Percentiles rank a stretch among this genome's conserved stretches.
phyloP scores from a whole-genome alignment of 64 coral and sea anemone species.

The Dendrophyllia cribrosa region DNA sequence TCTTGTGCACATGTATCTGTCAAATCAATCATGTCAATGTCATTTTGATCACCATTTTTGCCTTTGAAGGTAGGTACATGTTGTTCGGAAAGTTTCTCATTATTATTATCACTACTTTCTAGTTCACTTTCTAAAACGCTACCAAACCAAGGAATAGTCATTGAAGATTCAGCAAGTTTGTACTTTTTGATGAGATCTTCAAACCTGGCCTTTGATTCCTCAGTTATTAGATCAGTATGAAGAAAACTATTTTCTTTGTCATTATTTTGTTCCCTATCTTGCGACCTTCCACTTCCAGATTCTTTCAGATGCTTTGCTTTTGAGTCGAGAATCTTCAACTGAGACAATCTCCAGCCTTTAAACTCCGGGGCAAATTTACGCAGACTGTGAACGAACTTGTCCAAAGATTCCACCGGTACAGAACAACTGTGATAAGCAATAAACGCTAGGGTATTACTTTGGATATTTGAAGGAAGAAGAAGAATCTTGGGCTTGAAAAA shows the following conservation, averaged over 20 bases:
- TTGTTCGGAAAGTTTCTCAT: background rate
- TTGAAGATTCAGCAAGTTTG: background rate
- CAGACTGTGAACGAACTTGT: constrained; percentile 53
- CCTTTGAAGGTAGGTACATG: background rate
- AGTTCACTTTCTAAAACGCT: background rate
- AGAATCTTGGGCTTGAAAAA: constrained; percentile 77
- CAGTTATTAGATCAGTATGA: constrained; percentile 43
- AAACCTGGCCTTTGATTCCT: constrained; percentile 66
- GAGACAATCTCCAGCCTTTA: constrained; percentile 50
- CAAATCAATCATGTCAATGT: constrained; percentile 29
- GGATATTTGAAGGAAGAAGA: constrained; percentile 74
- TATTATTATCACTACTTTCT: background rate
- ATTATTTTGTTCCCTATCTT: background rate
- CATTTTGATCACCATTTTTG: background rate
- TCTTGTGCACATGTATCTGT: constrained; percentile 5
- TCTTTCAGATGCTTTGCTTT: constrained; percentile 36
- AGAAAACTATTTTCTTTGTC: background rate
- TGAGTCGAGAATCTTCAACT: constrained; percentile 64
- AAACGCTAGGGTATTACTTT: constrained; percentile 69
- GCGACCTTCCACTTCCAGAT: background rate
- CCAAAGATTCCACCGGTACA: constrained; percentile 51
- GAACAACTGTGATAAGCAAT: constrained; percentile 55
- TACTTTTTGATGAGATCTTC: constrained; percentile 16
- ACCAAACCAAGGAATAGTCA: constrained; percentile 3
- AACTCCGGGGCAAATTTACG: constrained; percentile 13